Evolutionary conservation across 2,113 vertebrate species (phyloP), one percentile per base, ranked within the genome.

Genomic region (Coturnix japonica): DNA sequence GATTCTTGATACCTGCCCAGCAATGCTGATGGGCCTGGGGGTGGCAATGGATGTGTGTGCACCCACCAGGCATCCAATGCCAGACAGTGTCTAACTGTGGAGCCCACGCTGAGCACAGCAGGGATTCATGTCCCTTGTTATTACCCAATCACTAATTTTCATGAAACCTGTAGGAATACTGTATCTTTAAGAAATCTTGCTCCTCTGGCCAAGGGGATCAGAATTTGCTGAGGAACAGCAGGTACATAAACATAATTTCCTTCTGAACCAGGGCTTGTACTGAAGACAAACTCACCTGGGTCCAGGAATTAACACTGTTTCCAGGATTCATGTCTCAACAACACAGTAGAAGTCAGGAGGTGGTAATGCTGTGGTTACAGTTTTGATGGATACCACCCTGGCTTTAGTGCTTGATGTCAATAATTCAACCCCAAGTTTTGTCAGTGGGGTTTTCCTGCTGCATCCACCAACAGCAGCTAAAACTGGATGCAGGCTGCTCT

Each of bases 61-160:
- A 69, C 21, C 65, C 49, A 35, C 3, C 1, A 1, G 53, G 41
- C 21, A 91, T 6, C 37, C 0, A 1, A 41, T 31, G n/a, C 53
- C 64, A 81, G 0, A 1, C 41, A 23, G 16, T 0, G 0, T 6
- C 16, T 26, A 60, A 43, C 10, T 54, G 33, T 0, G 1, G 39
- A 90, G 28, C 5, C 25, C 46, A 6, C 3, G 3, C 53, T 46
- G 17, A 49, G 18, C 0, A 1, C 3, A 21, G 14, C 51, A 81
- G 53, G 6, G 35, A 31, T 51, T 82, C 53, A 26, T n/a, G 12
- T 31, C 41, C 35, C 25, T 75, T 21, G n/a, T 49, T 31, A 14
- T 57, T 70, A 47, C 8, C 17, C 25, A 70, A 30, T 1, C n/a
- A 18, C 19, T 30, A 21, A 28, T 75, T 91, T 81, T 64, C 12